A percentile compares a stretch with the other conserved stretches of the same genome.
Evolutionary conservation across 2,113 vertebrate genomes (phyloP).

Genomic region (Callopanchax toddi): DNA sequence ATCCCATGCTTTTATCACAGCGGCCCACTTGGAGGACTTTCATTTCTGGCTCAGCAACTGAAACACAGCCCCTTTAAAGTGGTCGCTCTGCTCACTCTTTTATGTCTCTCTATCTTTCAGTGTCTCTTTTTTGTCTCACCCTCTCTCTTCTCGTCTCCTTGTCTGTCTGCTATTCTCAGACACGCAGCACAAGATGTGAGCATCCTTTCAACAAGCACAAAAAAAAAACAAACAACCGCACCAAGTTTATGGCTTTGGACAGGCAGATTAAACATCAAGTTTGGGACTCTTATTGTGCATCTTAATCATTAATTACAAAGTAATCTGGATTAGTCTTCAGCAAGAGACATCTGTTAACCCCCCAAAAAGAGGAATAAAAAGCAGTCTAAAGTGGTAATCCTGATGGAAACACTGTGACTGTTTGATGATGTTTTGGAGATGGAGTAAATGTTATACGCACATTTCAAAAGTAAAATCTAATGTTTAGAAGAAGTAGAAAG

Average conservation of each 20-base stretch:
- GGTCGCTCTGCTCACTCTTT: constrained; percentile 17
- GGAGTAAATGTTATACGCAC: not conserved
- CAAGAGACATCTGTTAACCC: constrained; percentile 50
- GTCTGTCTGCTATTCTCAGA: not conserved
- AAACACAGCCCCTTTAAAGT: constrained; percentile 18
- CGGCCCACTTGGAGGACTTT: constrained; percentile 44
- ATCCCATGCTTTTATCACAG: constrained; percentile 52
- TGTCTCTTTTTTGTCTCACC: constrained; percentile 11
- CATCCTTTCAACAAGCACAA: too few species aligned
- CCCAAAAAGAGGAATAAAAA: constrained; percentile 17
- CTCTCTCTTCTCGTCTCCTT: not conserved
- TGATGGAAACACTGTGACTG: not conserved
- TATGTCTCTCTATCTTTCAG: not conserved
- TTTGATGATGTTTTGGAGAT: constrained; percentile 1
- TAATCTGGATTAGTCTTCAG: constrained; percentile 69
- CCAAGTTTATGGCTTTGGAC: constrained; percentile 12
- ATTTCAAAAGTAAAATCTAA: accelerated
- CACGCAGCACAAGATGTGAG: not conserved
- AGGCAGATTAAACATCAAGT: constrained; percentile 23
- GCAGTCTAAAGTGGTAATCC: not conserved
- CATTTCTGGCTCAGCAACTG: constrained; percentile 40
- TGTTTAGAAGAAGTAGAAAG: not conserved
- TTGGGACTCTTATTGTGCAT: constrained; percentile 46
- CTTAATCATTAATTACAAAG: constrained; percentile 66
- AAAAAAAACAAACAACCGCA: constrained; percentile 27